Conservation (phyloP, 2,113 vertebrate species). For the Leptobrachium leishanense region DNA sequence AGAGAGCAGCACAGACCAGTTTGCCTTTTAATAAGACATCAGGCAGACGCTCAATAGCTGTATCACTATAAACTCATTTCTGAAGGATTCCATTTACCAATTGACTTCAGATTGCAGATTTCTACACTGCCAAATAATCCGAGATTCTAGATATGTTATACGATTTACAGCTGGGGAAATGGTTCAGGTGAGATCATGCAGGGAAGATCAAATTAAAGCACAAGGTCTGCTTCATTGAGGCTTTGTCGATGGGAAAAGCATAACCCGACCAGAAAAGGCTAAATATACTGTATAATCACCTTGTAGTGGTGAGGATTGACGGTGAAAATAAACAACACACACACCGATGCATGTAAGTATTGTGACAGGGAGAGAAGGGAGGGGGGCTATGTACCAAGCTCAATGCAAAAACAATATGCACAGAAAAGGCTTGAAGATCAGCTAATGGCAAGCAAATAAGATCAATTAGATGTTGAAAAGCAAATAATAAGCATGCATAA, state of each 20-base stretch:
- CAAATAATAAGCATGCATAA: conserved; percentile 53
- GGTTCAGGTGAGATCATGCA: conserved; percentile 24
- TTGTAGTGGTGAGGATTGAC: too few species aligned
- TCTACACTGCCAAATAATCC: conserved; percentile 25
- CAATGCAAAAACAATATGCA: not conserved
- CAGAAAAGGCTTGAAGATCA: too few species aligned
- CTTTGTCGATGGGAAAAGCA: not conserved
- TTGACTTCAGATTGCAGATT: conserved; percentile 30
- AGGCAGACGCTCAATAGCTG: conserved; percentile 26
- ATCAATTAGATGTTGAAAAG: not conserved
- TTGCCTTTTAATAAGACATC: too few species aligned
- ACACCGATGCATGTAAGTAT: conserved; percentile 12
- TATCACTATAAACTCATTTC: not conserved
- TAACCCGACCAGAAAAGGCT: not conserved
- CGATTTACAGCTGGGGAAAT: conserved; percentile 5
- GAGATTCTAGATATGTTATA: conserved; percentile 28
- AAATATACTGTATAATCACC: not conserved
- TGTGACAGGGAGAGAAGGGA: not conserved
- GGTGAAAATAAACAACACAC: too few species aligned
- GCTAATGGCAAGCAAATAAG: too few species aligned
- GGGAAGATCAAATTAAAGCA: not conserved
- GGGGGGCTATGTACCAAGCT: conserved; percentile 10
- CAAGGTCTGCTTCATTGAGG: not conserved
- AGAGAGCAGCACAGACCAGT: conserved; percentile 47
- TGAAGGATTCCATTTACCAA: conserved; percentile 22